These are phyloP conservation scores for Dicranocentrus wangi DNA, from an alignment of 2,888 invertebrate genomes.

Conservation along the genomic window DNA sequence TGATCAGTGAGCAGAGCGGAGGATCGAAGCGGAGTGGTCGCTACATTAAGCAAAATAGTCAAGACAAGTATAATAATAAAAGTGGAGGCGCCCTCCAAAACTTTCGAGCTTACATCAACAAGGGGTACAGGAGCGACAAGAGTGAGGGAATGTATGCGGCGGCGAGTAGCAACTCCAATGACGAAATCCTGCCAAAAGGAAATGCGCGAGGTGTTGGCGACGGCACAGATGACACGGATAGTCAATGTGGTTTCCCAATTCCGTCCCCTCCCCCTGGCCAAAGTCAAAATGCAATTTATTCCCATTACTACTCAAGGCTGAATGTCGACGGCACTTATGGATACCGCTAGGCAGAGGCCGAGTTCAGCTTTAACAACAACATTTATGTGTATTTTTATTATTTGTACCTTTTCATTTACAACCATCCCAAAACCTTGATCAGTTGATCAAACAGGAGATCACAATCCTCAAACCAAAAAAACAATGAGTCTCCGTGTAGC, in stretches of 20 bases:
- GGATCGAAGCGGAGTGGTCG: slow-evolving; percentile 24
- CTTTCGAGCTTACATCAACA: slow-evolving; percentile 68
- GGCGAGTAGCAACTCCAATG: slow-evolving; percentile 29
- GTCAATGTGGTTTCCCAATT: slow-evolving; percentile 69
- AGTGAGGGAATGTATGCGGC: slow-evolving; percentile 36
- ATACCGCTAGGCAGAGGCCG: slow-evolving; percentile 15
- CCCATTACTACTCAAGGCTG: slow-evolving; percentile 47
- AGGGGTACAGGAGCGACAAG: slow-evolving; percentile 43
- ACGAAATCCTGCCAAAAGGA: slow-evolving; percentile 23
- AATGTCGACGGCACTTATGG: slow-evolving; percentile 36
- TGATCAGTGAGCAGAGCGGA: slow-evolving; percentile 18
- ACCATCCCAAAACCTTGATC: no score
- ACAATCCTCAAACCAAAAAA: no score
- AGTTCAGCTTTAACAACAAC: no score
- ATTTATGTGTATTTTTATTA: no score
- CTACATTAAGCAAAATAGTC: slow-evolving; percentile 38
- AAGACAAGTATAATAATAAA: slow-evolving; percentile 25
- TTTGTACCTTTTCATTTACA: no score
- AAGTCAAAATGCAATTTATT: slow-evolving; percentile 40
- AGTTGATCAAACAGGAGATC: no score
- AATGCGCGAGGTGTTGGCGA: slow-evolving; percentile 31
- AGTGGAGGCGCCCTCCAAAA: slow-evolving; percentile 36
- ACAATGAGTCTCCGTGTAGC: no score
- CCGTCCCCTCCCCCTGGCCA: slow-evolving; percentile 47
- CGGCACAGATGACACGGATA: slow-evolving; percentile 65